Base-by-base conservation (phyloP, 2,113 vertebrate genomes). In the Cyprinodon variegatus region DNA sequence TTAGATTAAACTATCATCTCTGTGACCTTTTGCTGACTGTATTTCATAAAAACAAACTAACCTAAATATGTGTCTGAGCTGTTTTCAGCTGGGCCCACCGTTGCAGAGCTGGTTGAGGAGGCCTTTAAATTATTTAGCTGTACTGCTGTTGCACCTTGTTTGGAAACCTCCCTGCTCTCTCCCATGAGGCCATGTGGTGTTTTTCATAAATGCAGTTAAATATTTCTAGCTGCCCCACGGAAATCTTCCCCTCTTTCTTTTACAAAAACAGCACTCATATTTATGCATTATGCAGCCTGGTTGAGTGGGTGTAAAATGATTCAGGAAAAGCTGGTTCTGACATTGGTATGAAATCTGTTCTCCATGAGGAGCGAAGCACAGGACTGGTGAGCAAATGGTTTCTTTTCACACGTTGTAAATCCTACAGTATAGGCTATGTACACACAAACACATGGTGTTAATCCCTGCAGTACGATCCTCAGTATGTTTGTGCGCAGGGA, bases 291-390 rank as follows among this genome's bases (percentile, higher is more conserved):
- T 45, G 36, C 39, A 59, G 50, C 61, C 61, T 57, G 8, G 20
- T 6, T 69, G 40, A 70, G 66, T 38, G 29, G 22, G 61, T 43
- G 38, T 63, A n/a, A 64, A 61, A 38, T 72, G 70, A 72, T 70
- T 43, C 60, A 39, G 17, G n/a, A 37, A 46, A 63, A 71, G 59
- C 12, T 43, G 53, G 40, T 67, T 45, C 41, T 60, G 40, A 74
- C 57, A 61, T 60, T 59, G 22, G 65, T 14, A 60, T 61, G 40
- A 13, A 62, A n/a, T 46, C 22, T 71, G 40, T 37, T 15, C n/a
- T 70, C 39, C 41, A 48, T 62, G 29, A 12, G 69, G n/a, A 62
- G 29, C 1, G 59, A 50, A 22, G 46, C 61, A 29, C 36, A 22
- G 38, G 11, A 64, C 62, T 64, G 17, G 45, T n/a, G 20, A 53